These are phyloP conservation scores for Patagioenas fasciata DNA, from an alignment of 2,113 vertebrate genomes.

Conservation along the genomic window DNA sequence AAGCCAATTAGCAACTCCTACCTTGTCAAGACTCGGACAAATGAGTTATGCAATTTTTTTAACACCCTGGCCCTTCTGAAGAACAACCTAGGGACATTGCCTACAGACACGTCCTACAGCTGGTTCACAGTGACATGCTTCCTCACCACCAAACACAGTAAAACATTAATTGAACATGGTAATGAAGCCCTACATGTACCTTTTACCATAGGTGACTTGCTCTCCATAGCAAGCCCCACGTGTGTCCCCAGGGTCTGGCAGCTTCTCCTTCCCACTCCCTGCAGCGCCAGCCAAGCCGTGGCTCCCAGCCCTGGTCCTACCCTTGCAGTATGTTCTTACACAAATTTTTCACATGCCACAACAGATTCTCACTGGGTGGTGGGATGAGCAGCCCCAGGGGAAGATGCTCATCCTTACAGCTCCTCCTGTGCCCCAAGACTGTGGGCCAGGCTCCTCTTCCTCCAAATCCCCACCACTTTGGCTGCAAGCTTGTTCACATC, in stretches of 20 bases:
- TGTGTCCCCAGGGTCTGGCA: neutral
- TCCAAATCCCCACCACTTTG: neutral
- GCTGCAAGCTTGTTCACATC: neutral
- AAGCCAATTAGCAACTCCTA: neutral
- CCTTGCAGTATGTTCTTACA: neutral
- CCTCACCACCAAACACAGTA: neutral
- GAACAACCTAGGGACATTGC: neutral
- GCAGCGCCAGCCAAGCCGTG: neutral
- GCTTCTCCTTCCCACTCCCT: neutral
- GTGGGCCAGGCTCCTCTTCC: neutral
- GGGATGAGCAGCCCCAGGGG: neutral
- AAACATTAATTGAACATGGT: neutral
- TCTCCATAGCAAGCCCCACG: neutral
- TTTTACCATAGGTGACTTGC: neutral
- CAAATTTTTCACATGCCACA: neutral
- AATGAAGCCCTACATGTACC: neutral
- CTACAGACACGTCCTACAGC: neutral
- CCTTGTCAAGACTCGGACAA: neutral
- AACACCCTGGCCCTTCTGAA: neutral
- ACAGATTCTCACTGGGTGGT: neutral
- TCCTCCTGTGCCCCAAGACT: fast-evolving
- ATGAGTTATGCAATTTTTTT: neutral
- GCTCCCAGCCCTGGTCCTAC: neutral
- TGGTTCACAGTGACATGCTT: neutral
- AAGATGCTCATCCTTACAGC: neutral